Base-by-base conservation (phyloP, 1,140 invertebrate genomes). In the Panagrolaimus sp. region DNA sequence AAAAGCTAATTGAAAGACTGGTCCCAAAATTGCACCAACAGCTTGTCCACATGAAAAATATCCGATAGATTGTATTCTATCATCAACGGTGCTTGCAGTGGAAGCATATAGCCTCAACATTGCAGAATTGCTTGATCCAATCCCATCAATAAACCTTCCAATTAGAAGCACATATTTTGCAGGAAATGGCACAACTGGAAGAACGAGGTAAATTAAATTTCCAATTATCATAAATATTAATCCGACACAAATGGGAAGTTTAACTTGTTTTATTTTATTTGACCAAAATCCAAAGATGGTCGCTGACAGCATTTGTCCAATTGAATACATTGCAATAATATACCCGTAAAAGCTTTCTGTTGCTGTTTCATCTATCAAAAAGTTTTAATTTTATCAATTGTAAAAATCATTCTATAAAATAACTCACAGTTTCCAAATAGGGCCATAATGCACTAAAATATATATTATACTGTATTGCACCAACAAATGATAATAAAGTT, bases 391-490 rank as follows among this genome's bases (percentile, higher is more conserved):
- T n/a, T n/a, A n/a, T n/a, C n/a, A n/a, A n/a, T n/a, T n/a, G n/a
- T n/a, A n/a, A n/a, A n/a, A n/a, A 23, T 57, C 27, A 20, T 20
- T 20, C 13, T 0, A 25, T 2, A 9, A 11, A 11, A 5, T 11
- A 20, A 78, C 77, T 72, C 74, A 85, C 85, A 68, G 81, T 74
- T 75, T 80, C 71, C 7, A 85, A 73, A 72, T 82, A 85, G 1
- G 84, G 84, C 83, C 84, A 85, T 61, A 74, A 53, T 11, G 63
- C 64, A 57, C 48, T 47, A 57, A 74, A 74, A 53, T 69, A 74
- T 27, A 74, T 51, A 23, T 45, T 67, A 57, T 71, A 74, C 48
- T 74, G 72, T 5, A 74, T 67, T 16, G 70, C 61, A 43, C 62
- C 53, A 43, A 65, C 75, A 53, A 74, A 74, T n/a, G 71, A 63